Evolutionary conservation across 2,888 invertebrate genomes (phyloP).

Genomic region (Cantharis nigra): DNA sequence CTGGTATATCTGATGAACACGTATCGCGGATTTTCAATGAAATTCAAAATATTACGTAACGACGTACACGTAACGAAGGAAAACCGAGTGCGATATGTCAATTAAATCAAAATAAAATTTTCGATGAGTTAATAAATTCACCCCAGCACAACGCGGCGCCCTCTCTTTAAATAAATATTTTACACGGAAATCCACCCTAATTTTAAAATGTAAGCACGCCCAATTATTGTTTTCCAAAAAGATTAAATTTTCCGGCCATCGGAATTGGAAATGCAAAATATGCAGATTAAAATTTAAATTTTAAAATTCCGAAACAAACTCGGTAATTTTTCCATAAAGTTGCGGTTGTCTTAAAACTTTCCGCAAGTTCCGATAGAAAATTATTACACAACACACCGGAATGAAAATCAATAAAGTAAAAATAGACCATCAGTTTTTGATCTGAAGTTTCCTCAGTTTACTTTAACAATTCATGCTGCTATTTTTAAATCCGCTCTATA

Average conservation of each 20-base stretch:
- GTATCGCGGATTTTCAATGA: not conserved
- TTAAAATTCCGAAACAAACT: not conserved
- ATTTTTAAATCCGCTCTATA: not conserved
- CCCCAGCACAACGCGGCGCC: not conserved
- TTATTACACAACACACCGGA: not conserved
- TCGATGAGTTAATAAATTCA: not conserved
- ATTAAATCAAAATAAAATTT: not conserved
- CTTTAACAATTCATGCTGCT: not conserved
- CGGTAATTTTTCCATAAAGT: not conserved
- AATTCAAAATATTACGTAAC: not conserved
- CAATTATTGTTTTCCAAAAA: not conserved
- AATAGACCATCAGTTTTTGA: not conserved
- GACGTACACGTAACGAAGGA: not conserved
- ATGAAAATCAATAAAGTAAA: not conserved
- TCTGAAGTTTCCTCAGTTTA: not conserved
- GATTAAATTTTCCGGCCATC: not conserved
- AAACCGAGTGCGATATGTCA: not conserved
- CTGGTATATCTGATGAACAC: not conserved
- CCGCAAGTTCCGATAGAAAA: not conserved
- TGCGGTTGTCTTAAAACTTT: not conserved
- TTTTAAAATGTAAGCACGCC: not conserved
- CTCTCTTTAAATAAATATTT: not conserved
- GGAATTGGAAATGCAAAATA: not conserved
- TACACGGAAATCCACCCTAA: not conserved
- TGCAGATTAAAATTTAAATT: not conserved